phyloP scores from a whole-genome alignment of 1,140 invertebrate genomes.

The Drosophila nikananu region DNA sequence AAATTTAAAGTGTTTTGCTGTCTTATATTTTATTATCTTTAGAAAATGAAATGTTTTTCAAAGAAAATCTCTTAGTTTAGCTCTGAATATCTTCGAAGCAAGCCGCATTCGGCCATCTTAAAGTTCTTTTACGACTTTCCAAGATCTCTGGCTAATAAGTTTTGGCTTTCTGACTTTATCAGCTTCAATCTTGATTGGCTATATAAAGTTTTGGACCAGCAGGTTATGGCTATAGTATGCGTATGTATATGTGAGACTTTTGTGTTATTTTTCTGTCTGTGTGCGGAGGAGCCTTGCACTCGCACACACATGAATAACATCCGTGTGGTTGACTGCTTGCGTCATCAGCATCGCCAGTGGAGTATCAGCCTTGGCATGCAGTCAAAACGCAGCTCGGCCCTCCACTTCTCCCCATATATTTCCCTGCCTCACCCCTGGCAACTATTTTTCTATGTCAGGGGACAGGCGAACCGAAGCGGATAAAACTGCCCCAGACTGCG shows the following conservation, averaged over 20 bases:
- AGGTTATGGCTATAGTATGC: constrained; percentile 7
- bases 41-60: not conserved
- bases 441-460: constrained; percentile 81
- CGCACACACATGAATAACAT: constrained; percentile 38
- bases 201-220: constrained; percentile 29
- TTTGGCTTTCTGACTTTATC: constrained; percentile 35
- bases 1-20: not conserved
- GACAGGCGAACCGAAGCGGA: constrained; percentile 28
- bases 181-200: constrained; percentile 37
- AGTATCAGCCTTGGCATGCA: constrained; percentile 78
- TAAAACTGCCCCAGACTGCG: constrained; percentile 48
- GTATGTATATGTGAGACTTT: constrained; percentile 3
- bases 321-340: constrained; percentile 64
- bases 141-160: constrained; percentile 34
- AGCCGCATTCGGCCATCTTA: constrained; percentile 2
- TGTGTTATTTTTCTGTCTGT: constrained; percentile 30
- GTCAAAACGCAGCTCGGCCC: constrained; percentile 73
- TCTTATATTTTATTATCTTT: not conserved
- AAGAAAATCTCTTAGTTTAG: not conserved
- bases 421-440: constrained; percentile 47
- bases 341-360: constrained; percentile 72
- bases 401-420: not conserved
- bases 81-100: not conserved
- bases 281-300: constrained; percentile 29
- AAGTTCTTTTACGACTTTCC: constrained; percentile 9